phyloP scores from a whole-genome alignment of 2,888 invertebrate genomes.

The Andrena fulva region DNA sequence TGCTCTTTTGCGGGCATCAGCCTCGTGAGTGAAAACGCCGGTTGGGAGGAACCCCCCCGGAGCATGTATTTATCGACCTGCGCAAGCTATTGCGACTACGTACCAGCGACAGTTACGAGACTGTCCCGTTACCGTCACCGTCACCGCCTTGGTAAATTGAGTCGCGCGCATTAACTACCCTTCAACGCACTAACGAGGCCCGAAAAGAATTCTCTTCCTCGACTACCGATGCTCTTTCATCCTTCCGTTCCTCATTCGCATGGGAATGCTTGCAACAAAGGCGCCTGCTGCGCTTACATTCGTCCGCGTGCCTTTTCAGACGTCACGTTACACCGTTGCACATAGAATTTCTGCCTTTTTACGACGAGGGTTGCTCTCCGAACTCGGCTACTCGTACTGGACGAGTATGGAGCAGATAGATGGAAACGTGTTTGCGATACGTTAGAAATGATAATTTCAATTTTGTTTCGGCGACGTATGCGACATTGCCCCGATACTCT shows the following conservation, averaged over 20 bases:
- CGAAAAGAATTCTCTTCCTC: neutral
- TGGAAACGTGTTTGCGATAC: neutral
- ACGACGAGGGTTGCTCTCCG: no score
- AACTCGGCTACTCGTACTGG: no score
- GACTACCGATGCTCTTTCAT: neutral
- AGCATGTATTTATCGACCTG: conserved; percentile 65
- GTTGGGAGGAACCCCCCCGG: conserved; percentile 43
- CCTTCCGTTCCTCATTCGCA: neutral
- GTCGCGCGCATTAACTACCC: conserved; percentile 7
- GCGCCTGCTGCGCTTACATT: no score
- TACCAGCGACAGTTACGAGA: conserved; percentile 48
- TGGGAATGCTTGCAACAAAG: no score
- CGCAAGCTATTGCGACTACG: conserved; percentile 62
- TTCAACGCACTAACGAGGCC: neutral
- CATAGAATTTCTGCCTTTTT: no score
- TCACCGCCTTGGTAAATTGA: conserved; percentile 47
- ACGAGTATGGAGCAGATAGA: neutral
- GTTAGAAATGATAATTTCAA: conserved; percentile 32
- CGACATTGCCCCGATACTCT: neutral
- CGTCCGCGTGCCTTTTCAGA: no score
- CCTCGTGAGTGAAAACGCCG: conserved; percentile 44
- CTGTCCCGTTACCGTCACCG: conserved; percentile 51
- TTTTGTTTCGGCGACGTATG: neutral
- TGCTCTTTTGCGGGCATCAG: conserved; percentile 19
- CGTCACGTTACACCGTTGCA: no score